A percentile compares a stretch with the other conserved stretches of the same genome.
phyloP scores from a whole-genome alignment of 1,140 invertebrate genomes.

The Meloidogyne chitwoodi region DNA sequence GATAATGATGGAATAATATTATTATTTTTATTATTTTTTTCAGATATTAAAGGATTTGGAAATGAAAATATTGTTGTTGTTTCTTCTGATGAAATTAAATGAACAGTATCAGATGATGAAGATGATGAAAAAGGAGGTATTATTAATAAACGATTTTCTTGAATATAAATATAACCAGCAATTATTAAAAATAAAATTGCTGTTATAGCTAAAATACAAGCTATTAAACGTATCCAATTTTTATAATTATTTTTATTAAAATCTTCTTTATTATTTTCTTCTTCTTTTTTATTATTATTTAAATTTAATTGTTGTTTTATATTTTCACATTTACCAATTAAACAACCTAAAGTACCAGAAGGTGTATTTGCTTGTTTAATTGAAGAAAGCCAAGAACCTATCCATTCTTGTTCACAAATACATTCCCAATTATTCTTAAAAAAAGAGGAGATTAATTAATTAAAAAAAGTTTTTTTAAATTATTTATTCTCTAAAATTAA shows the following conservation, averaged over 20 bases:
- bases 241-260: slow-evolving; percentile 7
- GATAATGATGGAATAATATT: neutral
- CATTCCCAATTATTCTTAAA: slow-evolving; percentile 47
- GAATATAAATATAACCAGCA: slow-evolving; percentile 44
- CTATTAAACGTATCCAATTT: slow-evolving; percentile 43
- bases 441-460: neutral
- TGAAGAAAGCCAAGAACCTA: slow-evolving; percentile 43
- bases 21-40: neutral
- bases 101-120: slow-evolving; percentile 37
- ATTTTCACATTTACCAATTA: slow-evolving; percentile 28
- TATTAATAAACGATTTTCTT: slow-evolving; percentile 37
- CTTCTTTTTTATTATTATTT: neutral
- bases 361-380: slow-evolving; percentile 42
- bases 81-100: neutral
- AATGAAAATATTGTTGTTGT: neutral
- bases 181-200: slow-evolving; percentile 33
- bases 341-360: slow-evolving; percentile 45
- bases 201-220: slow-evolving; percentile 36
- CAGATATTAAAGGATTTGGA: neutral
- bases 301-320: slow-evolving; percentile 8
- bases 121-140: slow-evolving; percentile 19
- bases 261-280: neutral
- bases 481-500: too few relatives aligned
- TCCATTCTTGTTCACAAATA: slow-evolving; percentile 54
- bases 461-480: too few relatives aligned